These are phyloP conservation scores for Brachymystax lenok DNA, from an alignment of 2,797 vertebrate genomes.

Conservation along the genomic window DNA sequence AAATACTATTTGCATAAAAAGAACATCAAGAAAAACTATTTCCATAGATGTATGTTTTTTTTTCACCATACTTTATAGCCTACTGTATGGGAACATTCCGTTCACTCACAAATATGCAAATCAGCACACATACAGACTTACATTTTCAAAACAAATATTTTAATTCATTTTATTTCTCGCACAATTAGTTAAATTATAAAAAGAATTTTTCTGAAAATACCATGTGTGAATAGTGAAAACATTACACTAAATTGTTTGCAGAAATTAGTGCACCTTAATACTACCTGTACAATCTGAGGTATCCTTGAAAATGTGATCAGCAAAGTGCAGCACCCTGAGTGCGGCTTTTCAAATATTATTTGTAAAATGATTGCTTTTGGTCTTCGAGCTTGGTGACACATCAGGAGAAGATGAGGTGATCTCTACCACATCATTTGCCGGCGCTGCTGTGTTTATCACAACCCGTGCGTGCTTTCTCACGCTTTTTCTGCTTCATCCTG, in stretches of 20 bases:
- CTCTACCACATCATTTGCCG: conserved; percentile 39
- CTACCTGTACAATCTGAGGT: neutral
- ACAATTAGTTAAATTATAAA: conserved; percentile 21
- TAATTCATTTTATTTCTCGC: neutral
- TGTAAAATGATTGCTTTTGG: conserved; percentile 56
- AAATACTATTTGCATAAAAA: neutral
- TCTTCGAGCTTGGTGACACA: conserved; percentile 78
- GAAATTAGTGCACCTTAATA: neutral
- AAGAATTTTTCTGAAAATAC: conserved; percentile 48
- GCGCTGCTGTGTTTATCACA: conserved; percentile 53
- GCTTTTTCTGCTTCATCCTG: conserved; percentile 97
- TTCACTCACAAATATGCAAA: neutral
- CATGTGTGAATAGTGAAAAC: conserved; percentile 81
- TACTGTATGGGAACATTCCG: neutral
- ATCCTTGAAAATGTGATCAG: neutral
- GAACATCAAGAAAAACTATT: too few relatives aligned
- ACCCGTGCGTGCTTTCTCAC: conserved; percentile 84
- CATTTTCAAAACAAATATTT: neutral
- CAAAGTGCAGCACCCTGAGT: neutral
- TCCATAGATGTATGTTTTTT: neutral
- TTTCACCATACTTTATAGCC: neutral
- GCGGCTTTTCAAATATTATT: conserved; percentile 49
- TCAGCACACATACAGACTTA: neutral
- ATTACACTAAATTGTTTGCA: conserved; percentile 25
- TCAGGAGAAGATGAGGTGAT: conserved; percentile 74